Evolutionary conservation across 1,140 invertebrate genomes (phyloP), one percentile per base, ranked within the genome.

Genomic region (Proales similis): DNA sequence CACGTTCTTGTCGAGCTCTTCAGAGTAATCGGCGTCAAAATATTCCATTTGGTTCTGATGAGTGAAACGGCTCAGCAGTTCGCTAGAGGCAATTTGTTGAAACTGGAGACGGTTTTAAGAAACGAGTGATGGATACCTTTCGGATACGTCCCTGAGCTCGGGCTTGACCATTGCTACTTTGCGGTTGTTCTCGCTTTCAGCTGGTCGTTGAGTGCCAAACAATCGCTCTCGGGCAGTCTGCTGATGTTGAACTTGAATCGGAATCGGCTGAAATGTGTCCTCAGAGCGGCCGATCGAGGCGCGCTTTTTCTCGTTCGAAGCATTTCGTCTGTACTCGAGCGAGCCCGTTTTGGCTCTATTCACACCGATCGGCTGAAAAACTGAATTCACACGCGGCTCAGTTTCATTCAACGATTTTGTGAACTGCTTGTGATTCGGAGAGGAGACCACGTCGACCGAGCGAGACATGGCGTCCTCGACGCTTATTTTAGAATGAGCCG

Each of bases 21-120:
- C 51, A 3, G 51, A 42, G 32, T 57, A 57, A 39, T 57, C 51
- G 30, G 51, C 51, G 22, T 57, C 51, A 42, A 57, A 57, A 36
- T 57, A 57, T 24, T 57, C 51, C 51, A 57, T 57, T 39, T 57
- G 51, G 45, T 57, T 57, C 45, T 57, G 51, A 27, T 57, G 51
- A 9, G 51, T 42, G 30, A 57, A 57, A 22, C 51, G 9, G 45
- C 27, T 57, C 6, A 57, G 39, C 9, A 57, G 12, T 14, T 57
- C 51, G 20, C 51, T 57, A 24, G 1, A 38, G 29, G n/a, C n/a
- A n/a, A n/a, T n/a, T n/a, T n/a, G n/a, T n/a, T n/a, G n/a, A n/a
- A n/a, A n/a, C n/a, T n/a, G n/a, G n/a, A n/a, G n/a, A n/a, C n/a
- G 17, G 11, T 42, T 11, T 42, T 11, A 3, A 3, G 39, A 20